Base-by-base conservation (phyloP, 37 sponge, comb jelly and placozoan genomes). In the Cladorhizidae sp. region DNA sequence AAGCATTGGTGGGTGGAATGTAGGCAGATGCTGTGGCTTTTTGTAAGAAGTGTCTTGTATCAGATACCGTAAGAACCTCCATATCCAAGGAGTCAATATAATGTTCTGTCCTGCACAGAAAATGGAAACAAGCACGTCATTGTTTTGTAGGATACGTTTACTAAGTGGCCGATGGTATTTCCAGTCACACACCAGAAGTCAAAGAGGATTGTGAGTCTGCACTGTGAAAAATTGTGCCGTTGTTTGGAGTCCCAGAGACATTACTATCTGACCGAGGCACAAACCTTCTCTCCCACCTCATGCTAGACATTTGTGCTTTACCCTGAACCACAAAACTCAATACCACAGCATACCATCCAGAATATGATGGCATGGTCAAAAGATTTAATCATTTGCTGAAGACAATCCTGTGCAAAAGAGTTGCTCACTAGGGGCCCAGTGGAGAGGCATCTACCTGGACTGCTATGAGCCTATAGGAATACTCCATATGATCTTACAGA, bases 141-240 rank as follows among this genome's bases (percentile, higher is more conserved):
- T 8, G 77, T 87, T 6, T 87, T 87, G 29, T 83, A 87, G 64
- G 88, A 87, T 56, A 82, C 75, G 32, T 64, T 81, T 21, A 76
- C 82, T 1, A 87, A 87, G 64, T 87, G 82, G 83, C 88, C 88
- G 22, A 31, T n/a, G 22, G 72, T 82, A 15, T 87, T 70, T 61
- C 73, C 88, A 41, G 38, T 74, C 15, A 75, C 81, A n/a, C 82
- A 87, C 61, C 87, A 87, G 81, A 87, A 87, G 78, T 49, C 88
- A 23, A 1, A 26, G n/a, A n/a, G n/a, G n/a, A n/a, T n/a, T n/a
- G n/a, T n/a, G n/a, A n/a, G n/a, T n/a, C n/a, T n/a, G 51, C 82
- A 25, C 74, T 37, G 35, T 38, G 75, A 64, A 78, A 87, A 40
- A 64, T 81, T 12, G 61, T 87, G 14, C 83, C 88, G 36, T 21